Evolutionary conservation across 2,113 vertebrate species (phyloP), one percentile per base, ranked within the genome.

Genomic region (Pterocles burchelli): DNA sequence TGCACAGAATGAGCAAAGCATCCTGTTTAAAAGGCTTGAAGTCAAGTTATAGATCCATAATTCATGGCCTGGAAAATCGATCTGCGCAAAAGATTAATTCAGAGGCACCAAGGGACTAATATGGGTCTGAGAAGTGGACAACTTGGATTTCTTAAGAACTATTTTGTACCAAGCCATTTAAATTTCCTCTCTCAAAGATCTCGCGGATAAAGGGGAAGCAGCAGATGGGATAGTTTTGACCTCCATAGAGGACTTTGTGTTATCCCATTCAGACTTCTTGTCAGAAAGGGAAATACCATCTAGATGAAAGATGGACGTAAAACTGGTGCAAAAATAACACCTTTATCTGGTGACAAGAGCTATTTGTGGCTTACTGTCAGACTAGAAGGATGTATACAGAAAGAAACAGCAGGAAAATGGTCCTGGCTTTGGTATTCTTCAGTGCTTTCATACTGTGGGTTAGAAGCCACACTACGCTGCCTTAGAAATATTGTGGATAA

Each of bases 241-340:
- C 38, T 90, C 33, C 33, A 18, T 10, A 73, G 54, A 57, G 13
- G 16, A 34, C 45, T 63, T 88, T n/a, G 33, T 83, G 38, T 72
- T 76, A 68, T 70, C 24, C 41, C 29, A 34, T 88, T 94, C 59
- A 77, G 46, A 49, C 14, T 61, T 91, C 71, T 79, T 73, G 14
- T 82, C 85, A 80, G 86, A 83, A 82, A 76, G 45, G 22, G n/a
- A 92, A 90, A 83, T 82, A 72, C 10, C 52, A 67, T 46, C 57
- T 51, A 82, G 31, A n/a, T 74, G 59, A 81, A 89, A 58, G 25
- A 90, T 13, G 3, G 17, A 48, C 48, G 28, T 63, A 85, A 85
- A 92, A 82, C 16, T 48, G n/a, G 62, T 71, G 45, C 29, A 91
- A 91, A 93, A 85, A 75, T 55, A 93, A 31, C 45, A 63, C 45